Evolutionary conservation across 2,797 vertebrate species (phyloP), one percentile per base, ranked within the genome.

Genomic region (Yasuhikotakia modesta): DNA sequence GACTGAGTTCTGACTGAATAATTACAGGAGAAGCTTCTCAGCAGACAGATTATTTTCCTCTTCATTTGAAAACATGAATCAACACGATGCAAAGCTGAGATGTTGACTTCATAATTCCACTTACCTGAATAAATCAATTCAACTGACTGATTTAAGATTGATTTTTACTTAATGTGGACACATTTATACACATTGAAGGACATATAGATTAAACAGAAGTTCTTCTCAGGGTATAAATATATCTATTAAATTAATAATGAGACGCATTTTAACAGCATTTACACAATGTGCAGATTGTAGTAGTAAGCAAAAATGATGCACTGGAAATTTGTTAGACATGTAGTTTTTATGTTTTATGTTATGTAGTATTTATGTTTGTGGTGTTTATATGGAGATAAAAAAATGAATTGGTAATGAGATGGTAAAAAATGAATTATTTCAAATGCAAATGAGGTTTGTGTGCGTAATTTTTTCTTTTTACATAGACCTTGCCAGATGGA

Each of bases 1-100:
- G 69, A 64, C 75, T 65, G 61, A 24, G n/a, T 67, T 73, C 70
- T 73, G 70, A 48, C 73, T 80, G 58, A 70, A 66, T 79, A 81
- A 85, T 82, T 80, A 85, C 77, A 75, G 73, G 74, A 69, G 55
- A 70, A 77, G 70, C 63, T 66, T 69, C 64, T 57, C 76, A 68
- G 79, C 70, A 71, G 73, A 77, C 80, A 67, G 58, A 39, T 73
- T 73, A 74, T 61, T 61, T 79, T 73, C 68, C 63, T 70, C 39
- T 70, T 76, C 24, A 64, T 84, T 79, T 79, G 24, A 58, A 79
- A 60, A 66, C 63, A 48, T 53, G 69, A 81, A 58, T 60, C 22
- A 58, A 55, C 22, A 58, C 73, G 50, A 35, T 4, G 19, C 16
- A n/a, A 45, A 61, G 52, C 45, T 65, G 60, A 39, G 52, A 76